These are phyloP conservation scores for Burhinus oedicnemus DNA, from an alignment of 2,113 vertebrate species.

Conservation along the genomic window DNA sequence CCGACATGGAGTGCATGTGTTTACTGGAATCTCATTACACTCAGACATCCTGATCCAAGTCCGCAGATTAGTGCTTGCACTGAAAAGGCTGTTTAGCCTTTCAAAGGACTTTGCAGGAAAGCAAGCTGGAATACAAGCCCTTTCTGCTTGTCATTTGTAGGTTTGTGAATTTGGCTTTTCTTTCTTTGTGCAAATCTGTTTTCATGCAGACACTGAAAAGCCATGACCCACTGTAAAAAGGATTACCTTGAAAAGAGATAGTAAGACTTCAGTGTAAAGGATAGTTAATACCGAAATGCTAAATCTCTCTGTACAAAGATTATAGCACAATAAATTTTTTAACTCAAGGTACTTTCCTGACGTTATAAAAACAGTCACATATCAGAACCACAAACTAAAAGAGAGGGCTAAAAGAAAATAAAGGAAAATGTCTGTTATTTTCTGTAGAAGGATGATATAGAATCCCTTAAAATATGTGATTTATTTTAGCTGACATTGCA, in stretches of 20 bases:
- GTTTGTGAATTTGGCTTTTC: constrained; percentile 50
- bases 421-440: neutral
- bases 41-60: neutral
- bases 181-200: constrained; percentile 29
- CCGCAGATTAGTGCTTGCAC: constrained; percentile 38
- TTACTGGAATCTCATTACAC: constrained; percentile 38
- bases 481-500: constrained; percentile 1
- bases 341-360: constrained; percentile 31
- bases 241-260: constrained; percentile 34
- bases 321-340: constrained; percentile 40
- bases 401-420: neutral
- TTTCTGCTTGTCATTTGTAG: constrained; percentile 33
- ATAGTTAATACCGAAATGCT: constrained; percentile 32
- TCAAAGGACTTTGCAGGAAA: constrained; percentile 44
- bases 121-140: constrained; percentile 26
- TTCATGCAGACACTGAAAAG: constrained; percentile 12
- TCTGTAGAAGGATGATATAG: neutral
- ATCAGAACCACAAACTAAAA: constrained; percentile 33
- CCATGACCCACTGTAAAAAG: constrained; percentile 40
- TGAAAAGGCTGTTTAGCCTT: constrained; percentile 39
- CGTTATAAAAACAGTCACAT: constrained; percentile 19
- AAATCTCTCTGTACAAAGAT: constrained; percentile 21
- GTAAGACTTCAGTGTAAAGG: neutral
- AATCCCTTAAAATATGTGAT: neutral
- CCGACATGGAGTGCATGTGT: neutral